Base-by-base conservation (phyloP, 1,140 invertebrate genomes). In the Orius insidiosus region DNA sequence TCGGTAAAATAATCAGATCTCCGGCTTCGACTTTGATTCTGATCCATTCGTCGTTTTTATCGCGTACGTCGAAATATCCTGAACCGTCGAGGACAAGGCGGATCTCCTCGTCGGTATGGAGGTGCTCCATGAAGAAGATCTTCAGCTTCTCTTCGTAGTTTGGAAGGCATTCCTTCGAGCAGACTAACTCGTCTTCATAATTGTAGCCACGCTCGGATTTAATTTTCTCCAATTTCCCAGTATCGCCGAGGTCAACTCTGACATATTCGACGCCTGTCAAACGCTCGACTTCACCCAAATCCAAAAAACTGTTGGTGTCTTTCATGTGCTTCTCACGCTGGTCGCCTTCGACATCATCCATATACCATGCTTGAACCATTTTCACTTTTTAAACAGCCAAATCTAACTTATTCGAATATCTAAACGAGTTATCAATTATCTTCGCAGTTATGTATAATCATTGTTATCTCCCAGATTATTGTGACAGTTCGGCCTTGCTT, bases 81-180 rank as follows among this genome's bases (percentile, higher is more conserved):
- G 76, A 83, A 18, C 89, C 90, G 44, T 81, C 80, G 13, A 87
- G 47, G 41, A 89, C 66, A 38, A 89, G 75, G 40, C 95, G 76
- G 53, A 98, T 94, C 68, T 98, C 95, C 62, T 98, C 94, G 68
- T 98, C 95, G 1, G 84, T 82, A 59, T 99, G 95, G 37, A 99
- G 66, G 66, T 98, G 95, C 62, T 98, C 95, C 5, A 72, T 73
- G 56, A 76, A 96, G 62, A 98, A 98, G 5, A 68, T 75, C 60
- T 90, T 90, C 5, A 97, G 58, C 72, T 88, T 94, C 55, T 84
- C 78, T 53, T 90, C 85, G 63, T 93, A 96, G 63, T 95, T 82
- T 3, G 72, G 71, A 1, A 96, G 62, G 56, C 78, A 87, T 46
- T 85, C 74, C 58, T 80, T 74, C 0, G 83, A 85, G 52, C 87